Percentiles rank a stretch among this genome's conserved stretches.
These are phyloP conservation scores for Aproaerema taeniolella DNA, from an alignment of 2,888 invertebrate genomes.

Conservation along the genomic window DNA sequence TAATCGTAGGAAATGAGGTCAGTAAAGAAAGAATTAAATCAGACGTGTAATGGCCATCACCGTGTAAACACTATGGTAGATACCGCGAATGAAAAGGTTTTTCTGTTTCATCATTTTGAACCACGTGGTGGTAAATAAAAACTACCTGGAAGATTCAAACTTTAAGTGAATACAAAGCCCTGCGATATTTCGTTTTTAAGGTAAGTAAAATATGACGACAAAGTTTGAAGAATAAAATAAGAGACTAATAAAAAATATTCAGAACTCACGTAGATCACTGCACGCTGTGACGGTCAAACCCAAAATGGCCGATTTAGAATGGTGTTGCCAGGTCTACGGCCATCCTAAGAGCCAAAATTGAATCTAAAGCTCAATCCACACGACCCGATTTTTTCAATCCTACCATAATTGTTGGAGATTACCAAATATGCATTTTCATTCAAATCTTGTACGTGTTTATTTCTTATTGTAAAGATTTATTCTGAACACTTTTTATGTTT, in stretches of 20 bases:
- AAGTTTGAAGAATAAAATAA: constrained; percentile 1
- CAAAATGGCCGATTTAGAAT: constrained; percentile 66
- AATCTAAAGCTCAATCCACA: too few relatives aligned
- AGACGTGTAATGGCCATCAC: constrained; percentile 70
- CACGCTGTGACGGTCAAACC: constrained; percentile 56
- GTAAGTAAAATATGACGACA: neutral
- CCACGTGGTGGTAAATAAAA: constrained; percentile 57
- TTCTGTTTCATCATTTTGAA: constrained; percentile 52
- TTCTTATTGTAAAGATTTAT: too few relatives aligned
- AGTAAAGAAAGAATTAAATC: constrained; percentile 24
- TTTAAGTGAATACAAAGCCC: too few relatives aligned
- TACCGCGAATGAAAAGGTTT: constrained; percentile 69
- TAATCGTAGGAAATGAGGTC: too few relatives aligned
- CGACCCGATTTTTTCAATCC: too few relatives aligned
- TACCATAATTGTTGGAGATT: too few relatives aligned
- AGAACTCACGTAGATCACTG: constrained; percentile 67
- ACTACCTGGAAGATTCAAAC: too few relatives aligned
- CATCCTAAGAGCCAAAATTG: too few relatives aligned
- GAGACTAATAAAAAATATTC: neutral
- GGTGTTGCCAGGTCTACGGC: too few relatives aligned
- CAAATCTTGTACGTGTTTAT: too few relatives aligned
- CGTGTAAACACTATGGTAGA: constrained; percentile 68
- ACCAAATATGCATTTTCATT: too few relatives aligned
- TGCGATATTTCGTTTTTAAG: neutral
- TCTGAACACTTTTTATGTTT: too few relatives aligned